phyloP scores from a whole-genome alignment of 2,888 invertebrate species.

The Pyrocoelia pectoralis region DNA sequence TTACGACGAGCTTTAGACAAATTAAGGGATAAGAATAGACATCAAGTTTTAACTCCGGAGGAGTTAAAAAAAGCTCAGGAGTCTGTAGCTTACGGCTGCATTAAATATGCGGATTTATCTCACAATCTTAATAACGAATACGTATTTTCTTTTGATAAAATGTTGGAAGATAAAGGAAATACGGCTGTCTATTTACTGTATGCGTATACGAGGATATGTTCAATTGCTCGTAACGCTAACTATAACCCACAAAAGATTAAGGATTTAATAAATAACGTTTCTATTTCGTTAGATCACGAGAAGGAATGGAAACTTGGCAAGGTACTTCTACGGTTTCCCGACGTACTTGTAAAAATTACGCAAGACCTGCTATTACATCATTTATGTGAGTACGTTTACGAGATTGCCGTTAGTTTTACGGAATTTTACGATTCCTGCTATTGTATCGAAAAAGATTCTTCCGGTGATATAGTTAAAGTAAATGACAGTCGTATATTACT shows the following conservation, averaged over 20 bases:
- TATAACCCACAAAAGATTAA: constrained; percentile 69
- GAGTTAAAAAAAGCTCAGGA: constrained; percentile 87
- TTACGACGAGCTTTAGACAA: constrained; percentile 82
- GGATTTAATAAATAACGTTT: constrained; percentile 66
- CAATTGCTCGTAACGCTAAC: constrained; percentile 83
- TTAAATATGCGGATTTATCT: constrained; percentile 96
- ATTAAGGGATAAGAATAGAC: constrained; percentile 85
- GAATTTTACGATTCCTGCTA: constrained; percentile 99
- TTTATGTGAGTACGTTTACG: constrained; percentile 95
- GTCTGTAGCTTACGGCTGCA: constrained; percentile 96
- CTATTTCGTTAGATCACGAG: constrained; percentile 81
- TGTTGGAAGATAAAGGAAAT: constrained; percentile 99
- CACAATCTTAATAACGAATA: constrained; percentile 95
- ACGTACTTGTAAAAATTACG: constrained; percentile 81
- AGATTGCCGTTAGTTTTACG: constrained; percentile 89
- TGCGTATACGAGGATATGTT: constrained; percentile 92
- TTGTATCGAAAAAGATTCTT: constrained; percentile 91
- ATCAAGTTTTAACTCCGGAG: constrained; percentile 80
- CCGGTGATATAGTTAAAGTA: constrained; percentile 82
- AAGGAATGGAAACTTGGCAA: constrained; percentile 96
- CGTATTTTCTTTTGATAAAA: constrained; percentile 97
- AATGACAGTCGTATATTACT: constrained; percentile 88
- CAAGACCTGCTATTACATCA: constrained; percentile 85
- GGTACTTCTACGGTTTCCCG: constrained; percentile 84
- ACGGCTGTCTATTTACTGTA: constrained; percentile 98